Percentiles rank a stretch among this genome's conserved stretches.
phyloP scores from a whole-genome alignment of 1,140 invertebrate species.

The Trichonephila clavipes region DNA sequence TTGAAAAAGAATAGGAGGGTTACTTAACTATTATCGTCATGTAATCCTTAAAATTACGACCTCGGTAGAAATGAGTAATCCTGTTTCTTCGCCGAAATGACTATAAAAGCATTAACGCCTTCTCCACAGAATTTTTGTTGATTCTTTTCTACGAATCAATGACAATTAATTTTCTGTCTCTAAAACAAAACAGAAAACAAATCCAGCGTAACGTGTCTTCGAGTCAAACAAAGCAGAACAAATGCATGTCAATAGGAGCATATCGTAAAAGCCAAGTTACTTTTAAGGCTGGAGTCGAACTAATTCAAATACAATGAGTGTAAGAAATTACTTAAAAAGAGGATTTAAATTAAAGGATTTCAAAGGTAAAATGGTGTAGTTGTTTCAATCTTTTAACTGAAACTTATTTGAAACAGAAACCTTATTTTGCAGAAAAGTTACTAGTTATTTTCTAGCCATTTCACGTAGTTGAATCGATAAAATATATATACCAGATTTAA shows the following conservation, averaged over 20 bases:
- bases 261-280: slow-evolving; percentile 50
- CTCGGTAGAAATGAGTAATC: not conserved
- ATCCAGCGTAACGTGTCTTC: slow-evolving; percentile 32
- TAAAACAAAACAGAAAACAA: slow-evolving; percentile 1
- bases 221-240: slow-evolving; percentile 7
- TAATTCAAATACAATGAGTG: slow-evolving; percentile 34
- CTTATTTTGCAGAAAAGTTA: not conserved
- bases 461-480: too few relatives aligned
- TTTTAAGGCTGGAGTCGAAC: slow-evolving; percentile 12
- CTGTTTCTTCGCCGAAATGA: not conserved
- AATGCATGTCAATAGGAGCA: not conserved
- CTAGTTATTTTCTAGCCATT: too few relatives aligned
- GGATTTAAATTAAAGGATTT: not conserved
- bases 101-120: slow-evolving; percentile 5
- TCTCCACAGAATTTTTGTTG: not conserved
- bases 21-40: not conserved
- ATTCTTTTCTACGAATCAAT: not conserved
- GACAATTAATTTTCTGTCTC: slow-evolving; percentile 33
- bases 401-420: not conserved
- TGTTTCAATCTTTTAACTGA: not conserved
- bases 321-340: slow-evolving; percentile 33
- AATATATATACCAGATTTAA: too few relatives aligned
- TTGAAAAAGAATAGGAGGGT: not conserved
- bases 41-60: not conserved
- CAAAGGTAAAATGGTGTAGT: not conserved